Base-by-base conservation (phyloP, 2,888 invertebrate species). In the Notocelia uddmanniana region DNA sequence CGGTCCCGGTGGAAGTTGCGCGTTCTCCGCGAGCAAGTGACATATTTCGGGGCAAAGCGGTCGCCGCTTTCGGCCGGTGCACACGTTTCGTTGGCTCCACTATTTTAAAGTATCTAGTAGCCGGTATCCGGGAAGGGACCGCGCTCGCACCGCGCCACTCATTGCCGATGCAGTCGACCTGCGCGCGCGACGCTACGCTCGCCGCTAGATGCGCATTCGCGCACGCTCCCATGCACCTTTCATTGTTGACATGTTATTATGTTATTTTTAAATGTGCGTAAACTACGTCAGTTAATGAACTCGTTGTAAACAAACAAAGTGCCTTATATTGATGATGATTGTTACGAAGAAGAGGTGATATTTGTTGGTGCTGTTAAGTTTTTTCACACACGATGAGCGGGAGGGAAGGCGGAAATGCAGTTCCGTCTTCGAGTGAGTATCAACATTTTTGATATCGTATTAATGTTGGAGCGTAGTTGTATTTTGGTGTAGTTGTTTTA, bases 111-210 rank as follows among this genome's bases (percentile, higher is more conserved):
- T 88, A 90, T 90, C 90, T 90, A 87, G 85, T 88, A 84, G 84
- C 84, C 90, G 90, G 90, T 93, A 93, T 92, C 92, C 91, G 92
- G 92, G 89, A 92, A 93, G 93, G 92, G 93, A n/a, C 88, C 89
- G 88, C 89, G 84, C 81, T 45, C 83, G 86, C 84, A 86, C 82
- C 87, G 85, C 84, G 89, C 88, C 89, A 87, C 88, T 90, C 88
- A 86, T 86, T 89, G 89, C 89, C 88, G 86, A 90, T 93, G 93
- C 93, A 93, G 92, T 92, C 90, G 92, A 87, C 85, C 88, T 90
- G 93, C 92, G 92, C 88, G 88, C 91, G 91, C 92, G 92, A 87
- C 88, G 91, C 78, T 81, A 85, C 87, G 91, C 78, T 80, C 85
- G 89, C 83, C 90, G 91, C 90, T 87, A 80, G 88, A 89, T 91